phyloP scores from a whole-genome alignment of 2,888 invertebrate genomes.

The Xestobium rufovillosum region DNA sequence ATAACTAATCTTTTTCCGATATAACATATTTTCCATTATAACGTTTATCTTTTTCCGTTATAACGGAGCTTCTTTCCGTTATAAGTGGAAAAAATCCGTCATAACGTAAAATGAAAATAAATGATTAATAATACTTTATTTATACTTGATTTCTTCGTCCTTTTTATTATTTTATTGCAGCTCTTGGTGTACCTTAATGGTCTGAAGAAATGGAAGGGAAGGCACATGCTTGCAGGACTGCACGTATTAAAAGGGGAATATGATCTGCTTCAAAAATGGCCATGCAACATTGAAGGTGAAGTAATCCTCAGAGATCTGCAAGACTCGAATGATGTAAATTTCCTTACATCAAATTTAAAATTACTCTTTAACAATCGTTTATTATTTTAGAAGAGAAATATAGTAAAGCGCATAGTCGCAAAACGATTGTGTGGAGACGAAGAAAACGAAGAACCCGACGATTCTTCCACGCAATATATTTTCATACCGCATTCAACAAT shows the following conservation, averaged over 20 bases:
- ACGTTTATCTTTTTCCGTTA: constrained; percentile 5
- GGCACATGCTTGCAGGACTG: constrained; percentile 62
- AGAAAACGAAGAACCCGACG: constrained; percentile 41
- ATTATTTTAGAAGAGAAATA: constrained; percentile 25
- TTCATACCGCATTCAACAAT: constrained; percentile 59
- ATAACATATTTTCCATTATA: too few species aligned
- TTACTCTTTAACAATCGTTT: constrained; percentile 10
- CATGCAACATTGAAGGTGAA: constrained; percentile 59
- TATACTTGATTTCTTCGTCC: too few species aligned
- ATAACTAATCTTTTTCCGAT: too few species aligned
- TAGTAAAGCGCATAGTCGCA: constrained; percentile 55
- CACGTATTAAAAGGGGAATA: constrained; percentile 63
- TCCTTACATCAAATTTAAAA: constrained; percentile 10
- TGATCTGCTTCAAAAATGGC: constrained; percentile 66
- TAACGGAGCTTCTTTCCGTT: too few species aligned
- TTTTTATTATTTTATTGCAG: constrained; percentile 45
- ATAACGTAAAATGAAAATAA: too few species aligned
- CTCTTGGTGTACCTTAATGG: constrained; percentile 65
- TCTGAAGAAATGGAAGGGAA: constrained; percentile 67
- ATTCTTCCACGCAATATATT: constrained; percentile 50
- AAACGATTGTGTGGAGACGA: constrained; percentile 45
- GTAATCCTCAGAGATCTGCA: constrained; percentile 56
- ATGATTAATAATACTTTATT: too few species aligned
- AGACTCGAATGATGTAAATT: constrained; percentile 30
- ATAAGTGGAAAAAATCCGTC: too few species aligned